Base-by-base conservation (phyloP, 2,888 invertebrate species). In the Timema cristinae region DNA sequence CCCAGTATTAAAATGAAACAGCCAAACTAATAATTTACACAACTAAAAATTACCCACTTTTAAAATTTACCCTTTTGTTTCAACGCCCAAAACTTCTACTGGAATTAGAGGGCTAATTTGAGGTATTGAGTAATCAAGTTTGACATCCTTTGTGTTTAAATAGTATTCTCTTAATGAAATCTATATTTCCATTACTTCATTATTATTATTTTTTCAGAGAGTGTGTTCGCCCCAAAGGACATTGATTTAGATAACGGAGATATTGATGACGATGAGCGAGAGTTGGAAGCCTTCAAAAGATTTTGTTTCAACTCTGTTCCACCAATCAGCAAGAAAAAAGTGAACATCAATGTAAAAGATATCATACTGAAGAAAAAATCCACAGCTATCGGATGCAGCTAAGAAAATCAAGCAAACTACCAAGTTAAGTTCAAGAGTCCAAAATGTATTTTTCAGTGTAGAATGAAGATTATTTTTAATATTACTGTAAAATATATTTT, bases 291-390 rank as follows among this genome's bases (percentile, higher is more conserved):
- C 2, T 93, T 95, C 83, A 95, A 95, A 82, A 88, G 93, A 32
- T 94, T 93, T 82, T 93, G 93, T 77, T 90, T 91, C 79, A 92
- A 92, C 81, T 93, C 93, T 75, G 90, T 93, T 75, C 91, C 92
- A 69, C 89, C 90, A 0, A 89, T 90, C 75, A 87, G 90, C 77
- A 91, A 92, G 80, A 91, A 91, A 75, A 91, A 91, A 82, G 90
- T 91, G 78, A 90, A 91, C 81, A 86, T 93, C 78, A 92, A 93
- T 83, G 86, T 93, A 78, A 91, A 92, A 82, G 92, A 93, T 80
- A 89, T 91, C 79, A 86, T 91, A 76, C 83, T 89, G 75, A 88
- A 88, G 82, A 89, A 88, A 81, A 88, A 88, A 71, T 73, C 73
- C 47, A 73, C 75, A 50, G 75, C 75, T 11, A 75, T 75, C 61